These are phyloP conservation scores for Pseudorhombus dupliciocellatus DNA, from an alignment of 2,113 vertebrate species.

Conservation along the genomic window DNA sequence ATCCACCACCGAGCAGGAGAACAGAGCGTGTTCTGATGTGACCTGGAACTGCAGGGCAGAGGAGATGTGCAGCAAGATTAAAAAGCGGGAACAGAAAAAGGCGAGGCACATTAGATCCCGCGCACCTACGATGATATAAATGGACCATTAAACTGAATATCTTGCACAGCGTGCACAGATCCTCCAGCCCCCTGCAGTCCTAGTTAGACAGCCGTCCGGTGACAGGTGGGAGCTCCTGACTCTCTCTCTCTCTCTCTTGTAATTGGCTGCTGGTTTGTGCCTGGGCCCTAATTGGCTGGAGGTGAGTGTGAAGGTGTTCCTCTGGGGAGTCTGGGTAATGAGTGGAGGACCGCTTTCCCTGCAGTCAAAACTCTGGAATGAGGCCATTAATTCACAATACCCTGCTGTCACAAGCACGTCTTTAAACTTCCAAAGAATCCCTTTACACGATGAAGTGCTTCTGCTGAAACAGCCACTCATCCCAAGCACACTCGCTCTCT, in stretches of 20 bases:
- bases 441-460: conserved; percentile 6
- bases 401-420: conserved; percentile 40
- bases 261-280: conserved; percentile 57
- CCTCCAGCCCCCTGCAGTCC: conserved; percentile 3
- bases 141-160: conserved; percentile 31
- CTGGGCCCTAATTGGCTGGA: conserved; percentile 71
- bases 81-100: conserved; percentile 1
- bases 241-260: conserved; percentile 39
- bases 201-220: conserved; percentile 40
- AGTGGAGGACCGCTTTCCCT: conserved; percentile 59
- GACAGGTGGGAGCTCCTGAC: conserved; percentile 59
- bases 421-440: conserved; percentile 22
- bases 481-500: conserved; percentile 1
- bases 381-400: conserved; percentile 49
- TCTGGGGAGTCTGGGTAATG: conserved; percentile 64
- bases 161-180: conserved; percentile 28
- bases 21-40: conserved; percentile 95
- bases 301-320: conserved; percentile 61
- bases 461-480: conserved; percentile 18
- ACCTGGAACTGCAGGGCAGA: conserved; percentile 90
- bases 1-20: conserved; percentile 98
- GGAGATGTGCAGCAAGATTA: neutral
- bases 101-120: neutral
- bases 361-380: conserved; percentile 45
- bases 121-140: neutral